Conservation (phyloP, 1,140 invertebrate species). For the Macrobrachium rosenbergii region DNA sequence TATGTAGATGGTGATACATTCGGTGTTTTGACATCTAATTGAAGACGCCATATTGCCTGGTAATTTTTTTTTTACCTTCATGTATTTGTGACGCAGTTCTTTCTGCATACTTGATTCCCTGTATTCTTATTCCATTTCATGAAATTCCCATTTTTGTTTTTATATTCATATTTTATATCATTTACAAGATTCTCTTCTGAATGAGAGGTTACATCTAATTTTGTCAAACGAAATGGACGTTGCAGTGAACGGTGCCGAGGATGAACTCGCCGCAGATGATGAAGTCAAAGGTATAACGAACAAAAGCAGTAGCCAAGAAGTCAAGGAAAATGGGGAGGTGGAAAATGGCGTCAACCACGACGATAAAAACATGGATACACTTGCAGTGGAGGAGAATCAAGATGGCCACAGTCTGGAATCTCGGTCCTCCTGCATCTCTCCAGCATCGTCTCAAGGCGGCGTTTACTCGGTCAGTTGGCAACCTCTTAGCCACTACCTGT, state of each 20-base stretch:
- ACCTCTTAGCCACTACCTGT: no score
- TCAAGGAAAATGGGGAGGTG: constrained; percentile 4
- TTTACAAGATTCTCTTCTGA: not conserved
- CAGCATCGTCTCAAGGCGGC: constrained; percentile 87
- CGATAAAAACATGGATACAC: constrained; percentile 56
- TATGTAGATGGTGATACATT: no score
- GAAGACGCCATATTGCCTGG: no score
- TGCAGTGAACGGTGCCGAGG: constrained; percentile 61
- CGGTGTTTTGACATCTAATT: no score
- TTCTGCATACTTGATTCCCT: no score
- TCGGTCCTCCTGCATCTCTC: constrained; percentile 80
- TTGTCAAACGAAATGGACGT: not conserved
- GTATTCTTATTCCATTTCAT: no score
- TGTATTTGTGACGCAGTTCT: no score
- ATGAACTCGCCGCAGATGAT: constrained; percentile 50
- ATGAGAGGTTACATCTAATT: not conserved
- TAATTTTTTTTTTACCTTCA: no score
- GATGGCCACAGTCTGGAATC: constrained; percentile 70
- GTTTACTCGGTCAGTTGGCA: constrained; percentile 80
- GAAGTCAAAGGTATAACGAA: constrained; percentile 54
- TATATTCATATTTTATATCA: no score
- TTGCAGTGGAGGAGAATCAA: constrained; percentile 61
- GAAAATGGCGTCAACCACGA: constrained; percentile 23
- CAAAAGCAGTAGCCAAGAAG: not conserved
- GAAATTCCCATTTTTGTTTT: no score